Evolutionary conservation across 2,888 invertebrate genomes (phyloP).

Genomic region (Drosophila siamana): DNA sequence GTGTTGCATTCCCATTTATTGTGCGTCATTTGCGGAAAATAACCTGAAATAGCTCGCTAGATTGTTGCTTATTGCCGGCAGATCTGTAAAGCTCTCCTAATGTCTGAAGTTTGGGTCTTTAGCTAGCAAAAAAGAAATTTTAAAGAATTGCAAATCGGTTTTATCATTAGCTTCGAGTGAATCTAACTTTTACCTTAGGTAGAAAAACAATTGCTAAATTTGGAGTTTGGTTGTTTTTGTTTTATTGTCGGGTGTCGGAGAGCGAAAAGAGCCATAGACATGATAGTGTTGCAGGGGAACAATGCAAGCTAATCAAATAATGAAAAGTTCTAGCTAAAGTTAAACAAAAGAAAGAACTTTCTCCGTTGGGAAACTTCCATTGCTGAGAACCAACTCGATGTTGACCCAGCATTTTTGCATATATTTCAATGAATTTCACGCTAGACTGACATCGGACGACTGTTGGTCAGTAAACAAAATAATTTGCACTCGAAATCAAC

Average conservation of each 20-base stretch:
- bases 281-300: constrained; percentile 61
- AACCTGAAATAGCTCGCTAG: constrained; percentile 34
- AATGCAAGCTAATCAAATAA: constrained; percentile 80
- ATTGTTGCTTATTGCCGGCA: constrained; percentile 11
- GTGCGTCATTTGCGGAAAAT: too few species aligned
- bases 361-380: constrained; percentile 40
- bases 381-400: constrained; percentile 44
- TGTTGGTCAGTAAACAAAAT: constrained; percentile 51
- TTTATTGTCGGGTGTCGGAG: constrained; percentile 54
- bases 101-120: not conserved
- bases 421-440: constrained; percentile 77
- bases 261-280: constrained; percentile 13
- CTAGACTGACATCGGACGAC: constrained; percentile 41
- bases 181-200: constrained; percentile 70
- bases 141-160: constrained; percentile 58
- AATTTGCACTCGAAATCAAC: constrained; percentile 69
- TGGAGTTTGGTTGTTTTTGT: constrained; percentile 30
- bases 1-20: too few species aligned
- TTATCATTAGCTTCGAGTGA: constrained; percentile 71
- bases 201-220: constrained; percentile 64
- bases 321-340: constrained; percentile 66
- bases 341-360: constrained; percentile 75
- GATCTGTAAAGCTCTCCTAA: not conserved
- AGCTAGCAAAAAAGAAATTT: not conserved
- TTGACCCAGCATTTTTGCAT: constrained; percentile 80